These are phyloP conservation scores for Drosophila pullipes DNA, from an alignment of 2,888 invertebrate species.

Conservation along the genomic window DNA sequence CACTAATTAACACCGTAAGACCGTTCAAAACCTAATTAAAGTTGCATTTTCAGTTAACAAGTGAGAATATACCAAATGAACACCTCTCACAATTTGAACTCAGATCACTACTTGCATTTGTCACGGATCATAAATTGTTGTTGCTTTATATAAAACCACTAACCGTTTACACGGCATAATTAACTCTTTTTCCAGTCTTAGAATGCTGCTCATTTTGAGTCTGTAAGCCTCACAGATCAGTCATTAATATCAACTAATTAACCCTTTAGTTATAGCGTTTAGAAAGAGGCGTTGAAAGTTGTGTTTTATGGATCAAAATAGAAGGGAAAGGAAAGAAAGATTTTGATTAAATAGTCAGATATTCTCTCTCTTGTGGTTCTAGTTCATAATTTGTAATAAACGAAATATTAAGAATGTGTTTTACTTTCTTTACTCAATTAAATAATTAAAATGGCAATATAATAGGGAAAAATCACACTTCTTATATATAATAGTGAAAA, in stretches of 20 bases:
- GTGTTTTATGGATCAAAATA: neutral
- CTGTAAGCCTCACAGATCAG: neutral
- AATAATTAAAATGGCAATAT: neutral
- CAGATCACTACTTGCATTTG: neutral
- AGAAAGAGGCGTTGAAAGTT: constrained; percentile 1
- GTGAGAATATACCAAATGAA: constrained; percentile 28
- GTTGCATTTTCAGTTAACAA: constrained; percentile 44
- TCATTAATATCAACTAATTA: constrained; percentile 30
- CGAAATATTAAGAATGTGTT: neutral
- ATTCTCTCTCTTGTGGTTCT: neutral
- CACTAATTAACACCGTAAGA: constrained; percentile 61
- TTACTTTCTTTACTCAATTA: neutral
- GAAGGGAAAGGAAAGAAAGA: neutral
- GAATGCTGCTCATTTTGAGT: constrained; percentile 1
- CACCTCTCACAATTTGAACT: constrained; percentile 32
- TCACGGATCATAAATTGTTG: constrained; percentile 28
- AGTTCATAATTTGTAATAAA: neutral
- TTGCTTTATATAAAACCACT: constrained; percentile 12
- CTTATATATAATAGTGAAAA: neutral
- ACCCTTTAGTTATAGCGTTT: neutral
- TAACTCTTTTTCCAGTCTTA: constrained; percentile 1
- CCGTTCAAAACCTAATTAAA: constrained; percentile 16
- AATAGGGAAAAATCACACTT: neutral
- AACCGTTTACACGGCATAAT: constrained; percentile 19
- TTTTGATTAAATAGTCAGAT: neutral